Base-by-base conservation (phyloP, 1,140 invertebrate genomes). In the Drosophila sechellia region DNA sequence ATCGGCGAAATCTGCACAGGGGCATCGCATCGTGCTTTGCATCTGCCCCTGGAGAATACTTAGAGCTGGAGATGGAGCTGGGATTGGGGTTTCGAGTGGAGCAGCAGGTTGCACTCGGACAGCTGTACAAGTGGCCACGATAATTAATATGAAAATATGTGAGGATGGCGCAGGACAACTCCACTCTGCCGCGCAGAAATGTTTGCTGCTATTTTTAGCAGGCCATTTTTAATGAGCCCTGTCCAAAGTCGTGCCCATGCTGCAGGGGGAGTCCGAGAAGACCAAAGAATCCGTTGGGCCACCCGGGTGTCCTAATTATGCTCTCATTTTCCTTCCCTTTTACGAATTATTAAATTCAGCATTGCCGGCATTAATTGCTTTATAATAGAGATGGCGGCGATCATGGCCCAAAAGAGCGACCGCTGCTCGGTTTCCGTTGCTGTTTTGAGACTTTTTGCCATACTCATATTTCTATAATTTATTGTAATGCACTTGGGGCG, bases 91-190 rank as follows among this genome's bases (percentile, higher is more conserved):
- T 39, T 39, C 27, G 22, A 54, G 31, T 20, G 34, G 52, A 56
- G 48, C 49, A 55, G 64, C 63, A 56, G 63, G 43, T 48, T 35
- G 64, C 31, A 27, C 34, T 34, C 15, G 59, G 74, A 79, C 80
- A 70, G 73, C 73, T 69, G 81, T 70, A 80, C 73, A 74, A 85
- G 65, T 66, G 64, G 58, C 49, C 58, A 74, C 72, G 84, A 90
- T 89, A 89, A 89, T 89, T 89, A 89, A 89, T 89, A 89, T 89
- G 77, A 89, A 90, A 89, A 89, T 89, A 90, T 78, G 66, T 90
- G 77, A 71, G 20, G 52, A 81, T 65, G 48, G 64, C 45, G 46
- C 66, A 57, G 66, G 65, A 64, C 61, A 64, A 56, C 54, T 46
- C 22, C 22, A 12, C 48, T 46, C 22, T 13, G 13, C n/a, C 5